Evolutionary conservation across 1,140 invertebrate species (phyloP).

Genomic region (Odontomachus brunneus): DNA sequence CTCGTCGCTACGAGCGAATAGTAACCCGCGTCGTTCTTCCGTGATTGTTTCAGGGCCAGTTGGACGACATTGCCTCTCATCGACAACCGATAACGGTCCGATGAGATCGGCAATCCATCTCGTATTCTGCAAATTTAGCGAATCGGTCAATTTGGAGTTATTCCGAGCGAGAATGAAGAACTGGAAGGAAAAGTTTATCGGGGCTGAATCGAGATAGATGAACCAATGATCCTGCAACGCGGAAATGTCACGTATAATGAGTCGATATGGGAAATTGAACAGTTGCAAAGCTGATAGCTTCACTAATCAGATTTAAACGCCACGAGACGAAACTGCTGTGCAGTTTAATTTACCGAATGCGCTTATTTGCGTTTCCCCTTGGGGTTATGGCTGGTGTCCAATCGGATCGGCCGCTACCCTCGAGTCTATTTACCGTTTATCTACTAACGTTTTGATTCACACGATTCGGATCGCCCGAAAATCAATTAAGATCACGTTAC

Average conservation of each 20-base stretch:
- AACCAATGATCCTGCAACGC: slow-evolving; percentile 56
- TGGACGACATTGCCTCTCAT: slow-evolving; percentile 85
- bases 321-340: not conserved
- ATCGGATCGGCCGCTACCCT: slow-evolving; percentile 55
- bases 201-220: slow-evolving; percentile 15
- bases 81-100: slow-evolving; percentile 82
- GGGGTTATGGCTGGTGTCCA: slow-evolving; percentile 66
- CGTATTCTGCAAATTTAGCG: slow-evolving; percentile 68
- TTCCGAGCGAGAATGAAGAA: not conserved
- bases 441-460: not conserved
- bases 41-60: slow-evolving; percentile 85
- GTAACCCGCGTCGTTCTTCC: slow-evolving; percentile 85
- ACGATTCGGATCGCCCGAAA: not conserved
- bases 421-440: slow-evolving; percentile 33
- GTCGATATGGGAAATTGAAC: not conserved
- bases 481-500: not conserved
- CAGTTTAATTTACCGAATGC: not conserved
- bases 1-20: slow-evolving; percentile 87
- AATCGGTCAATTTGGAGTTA: not conserved
- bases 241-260: slow-evolving; percentile 43
- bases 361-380: slow-evolving; percentile 30
- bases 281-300: not conserved
- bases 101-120: slow-evolving; percentile 80
- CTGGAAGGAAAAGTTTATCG: slow-evolving; percentile 2
- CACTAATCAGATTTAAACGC: not conserved